Base-by-base conservation (phyloP, 2,888 invertebrate species). In the Mesorhabditis spiculigera region DNA sequence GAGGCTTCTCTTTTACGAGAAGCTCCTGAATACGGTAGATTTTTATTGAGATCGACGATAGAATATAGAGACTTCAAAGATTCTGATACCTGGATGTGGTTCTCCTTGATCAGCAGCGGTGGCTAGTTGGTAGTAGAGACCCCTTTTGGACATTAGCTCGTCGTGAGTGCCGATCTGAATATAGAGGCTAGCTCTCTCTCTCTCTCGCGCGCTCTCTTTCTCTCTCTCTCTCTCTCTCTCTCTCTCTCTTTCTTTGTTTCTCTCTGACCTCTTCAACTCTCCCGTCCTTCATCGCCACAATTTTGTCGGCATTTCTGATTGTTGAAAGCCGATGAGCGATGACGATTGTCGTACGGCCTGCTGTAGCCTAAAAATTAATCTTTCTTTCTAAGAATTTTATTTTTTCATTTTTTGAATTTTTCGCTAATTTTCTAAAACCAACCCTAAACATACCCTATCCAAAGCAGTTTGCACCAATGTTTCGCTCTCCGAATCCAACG, bases 71-170 rank as follows among this genome's bases (percentile, higher is more conserved):
- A 28, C 3, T 28, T 28, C 28, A 28, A 3, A 28, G 28, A 28
- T 28, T 28, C 28, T 28, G 28, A 1, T 28, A 28, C 28, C 28
- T 28, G 1, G 28, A 28, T 28, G 28, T 28, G 28, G 28, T 28
- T 28, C 28, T 28, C 28, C 28, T 28, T 28, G 28, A 28, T 28
- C 28, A 1, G 28, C 28, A 50, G 79, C 78, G 42, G 77, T 78
- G 10, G 82, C 81, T 10, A 90, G 86, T 65, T 89, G 88, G 76
- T 91, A 90, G 83, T 92, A 93, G 3, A 91, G 88, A 63, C 92
- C 92, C 69, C 86, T 75, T 43, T 67, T 43, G 6, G 88, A 87
- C 69, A 92, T 86, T 0, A 93, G 89, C 78, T 91, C 89, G 0
- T 88, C 82, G 85, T 92, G 92, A 0, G 90, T 91, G 72, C 93